phyloP scores from a whole-genome alignment of 92 coral and sea anemone genomes.

The Desmophyllum pertusum region DNA sequence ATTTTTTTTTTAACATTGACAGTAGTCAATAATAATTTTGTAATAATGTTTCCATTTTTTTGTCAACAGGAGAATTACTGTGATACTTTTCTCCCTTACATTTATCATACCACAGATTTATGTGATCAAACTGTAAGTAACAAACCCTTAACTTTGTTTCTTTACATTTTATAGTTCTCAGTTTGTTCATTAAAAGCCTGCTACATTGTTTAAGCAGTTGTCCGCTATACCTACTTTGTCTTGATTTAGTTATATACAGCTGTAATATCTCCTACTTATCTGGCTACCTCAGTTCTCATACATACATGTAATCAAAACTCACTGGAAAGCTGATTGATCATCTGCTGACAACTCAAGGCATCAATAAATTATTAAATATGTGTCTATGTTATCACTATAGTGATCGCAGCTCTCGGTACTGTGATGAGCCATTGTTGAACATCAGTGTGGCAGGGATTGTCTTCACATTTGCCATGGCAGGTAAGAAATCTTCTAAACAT shows the following conservation, averaged over 20 bases:
- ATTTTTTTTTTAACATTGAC: no score
- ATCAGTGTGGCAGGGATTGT: slow-evolving; percentile 89
- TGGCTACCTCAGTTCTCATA: neutral
- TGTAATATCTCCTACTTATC: neutral
- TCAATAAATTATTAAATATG: no score
- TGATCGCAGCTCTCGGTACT: slow-evolving; percentile 64
- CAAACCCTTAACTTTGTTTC: neutral
- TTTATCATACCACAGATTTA: slow-evolving; percentile 92
- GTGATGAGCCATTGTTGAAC: slow-evolving; percentile 93
- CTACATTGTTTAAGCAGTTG: no score
- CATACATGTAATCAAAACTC: no score
- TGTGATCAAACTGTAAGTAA: slow-evolving; percentile 87
- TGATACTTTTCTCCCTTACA: slow-evolving; percentile 78
- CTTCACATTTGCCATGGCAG: slow-evolving; percentile 96
- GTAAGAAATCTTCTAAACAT: slow-evolving; percentile 55
- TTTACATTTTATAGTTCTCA: neutral
- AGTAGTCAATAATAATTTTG: neutral
- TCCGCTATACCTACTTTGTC: no score
- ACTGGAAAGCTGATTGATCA: neutral
- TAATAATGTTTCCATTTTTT: neutral
- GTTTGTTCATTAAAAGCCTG: neutral
- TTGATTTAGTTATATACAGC: no score
- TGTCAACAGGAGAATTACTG: slow-evolving; percentile 78
- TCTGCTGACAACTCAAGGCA: no score
- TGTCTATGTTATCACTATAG: neutral